phyloP scores from a whole-genome alignment of 2,797 vertebrate genomes.

The Pitangus sulphuratus region DNA sequence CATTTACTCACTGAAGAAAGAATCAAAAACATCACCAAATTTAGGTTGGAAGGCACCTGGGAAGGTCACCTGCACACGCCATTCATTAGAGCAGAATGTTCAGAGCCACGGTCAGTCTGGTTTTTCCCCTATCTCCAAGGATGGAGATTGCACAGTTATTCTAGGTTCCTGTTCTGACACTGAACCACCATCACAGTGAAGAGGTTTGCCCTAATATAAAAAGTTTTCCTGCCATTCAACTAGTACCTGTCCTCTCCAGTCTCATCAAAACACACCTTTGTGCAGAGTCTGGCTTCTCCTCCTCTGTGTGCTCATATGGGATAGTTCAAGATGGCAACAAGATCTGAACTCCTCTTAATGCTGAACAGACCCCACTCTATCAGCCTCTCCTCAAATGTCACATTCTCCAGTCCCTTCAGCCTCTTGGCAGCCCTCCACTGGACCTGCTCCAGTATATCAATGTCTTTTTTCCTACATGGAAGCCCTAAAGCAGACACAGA shows the following conservation, averaged over 20 bases:
- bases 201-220: rapidly evolving
- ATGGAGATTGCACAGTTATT: background rate
- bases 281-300: background rate
- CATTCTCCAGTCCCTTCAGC: background rate
- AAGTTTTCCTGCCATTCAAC: background rate
- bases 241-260: background rate
- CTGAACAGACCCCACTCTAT: background rate
- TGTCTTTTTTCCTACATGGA: background rate
- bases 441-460: background rate
- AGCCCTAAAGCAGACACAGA: background rate
- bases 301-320: background rate
- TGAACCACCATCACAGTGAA: background rate
- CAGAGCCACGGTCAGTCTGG: rapidly evolving
- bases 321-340: background rate
- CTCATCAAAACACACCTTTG: background rate
- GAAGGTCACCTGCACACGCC: background rate
- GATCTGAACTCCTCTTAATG: background rate
- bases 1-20: background rate
- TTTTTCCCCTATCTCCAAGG: background rate
- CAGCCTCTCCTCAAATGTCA: background rate
- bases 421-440: background rate
- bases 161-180: background rate
- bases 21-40: background rate
- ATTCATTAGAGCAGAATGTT: background rate
- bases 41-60: background rate